Evolutionary conservation across 2,113 vertebrate genomes (phyloP).

Genomic region (Oncorhynchus keta): DNA sequence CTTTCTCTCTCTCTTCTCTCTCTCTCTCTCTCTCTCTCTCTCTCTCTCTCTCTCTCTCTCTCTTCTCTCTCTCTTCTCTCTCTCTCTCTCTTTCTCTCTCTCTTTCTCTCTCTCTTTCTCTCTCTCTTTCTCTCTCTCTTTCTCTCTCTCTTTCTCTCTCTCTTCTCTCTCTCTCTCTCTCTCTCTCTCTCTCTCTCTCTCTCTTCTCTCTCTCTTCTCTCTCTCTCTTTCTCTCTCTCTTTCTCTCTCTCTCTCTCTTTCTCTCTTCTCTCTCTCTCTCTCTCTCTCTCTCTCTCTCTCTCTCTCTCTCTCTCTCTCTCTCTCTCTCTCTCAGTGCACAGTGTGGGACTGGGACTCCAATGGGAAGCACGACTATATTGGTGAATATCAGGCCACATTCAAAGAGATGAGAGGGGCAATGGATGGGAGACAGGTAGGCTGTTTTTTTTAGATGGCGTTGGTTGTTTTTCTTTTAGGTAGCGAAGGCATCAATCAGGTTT

Average conservation of each 20-base stretch:
- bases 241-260: no score
- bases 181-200: no score
- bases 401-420: constrained; percentile 94
- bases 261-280: no score
- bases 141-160: no score
- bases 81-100: neutral
- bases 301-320: no score
- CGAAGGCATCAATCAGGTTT: neutral
- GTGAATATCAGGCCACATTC: constrained; percentile 91
- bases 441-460: neutral
- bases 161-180: neutral
- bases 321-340: constrained; percentile 74
- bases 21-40: neutral
- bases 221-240: no score
- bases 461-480: neutral
- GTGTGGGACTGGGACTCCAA: constrained; percentile 99
- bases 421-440: constrained; percentile 89
- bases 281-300: no score
- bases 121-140: neutral
- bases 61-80: no score
- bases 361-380: constrained; percentile 97
- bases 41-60: no score
- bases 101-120: no score
- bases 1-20: no score
- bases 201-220: no score